These are phyloP conservation scores for Ametastegia equiseti DNA, from an alignment of 2,888 invertebrate species.

Conservation along the genomic window DNA sequence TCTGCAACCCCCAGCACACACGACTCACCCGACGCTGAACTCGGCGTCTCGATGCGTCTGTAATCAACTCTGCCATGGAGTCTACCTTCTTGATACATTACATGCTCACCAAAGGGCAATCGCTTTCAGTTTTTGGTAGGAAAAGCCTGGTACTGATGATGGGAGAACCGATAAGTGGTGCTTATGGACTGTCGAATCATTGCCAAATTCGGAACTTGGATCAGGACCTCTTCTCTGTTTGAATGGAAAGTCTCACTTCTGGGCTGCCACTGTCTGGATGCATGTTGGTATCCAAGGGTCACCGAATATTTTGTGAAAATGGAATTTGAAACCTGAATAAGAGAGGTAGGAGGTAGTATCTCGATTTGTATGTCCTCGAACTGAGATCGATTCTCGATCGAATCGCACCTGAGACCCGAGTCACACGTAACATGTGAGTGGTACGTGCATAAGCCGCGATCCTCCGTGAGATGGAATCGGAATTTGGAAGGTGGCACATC, in stretches of 20 bases:
- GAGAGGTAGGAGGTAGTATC: not conserved
- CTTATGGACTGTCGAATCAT: too few relatives aligned
- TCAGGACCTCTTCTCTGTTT: too few relatives aligned
- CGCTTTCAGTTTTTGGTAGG: too few relatives aligned
- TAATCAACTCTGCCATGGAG: conserved; percentile 54
- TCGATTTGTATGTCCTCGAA: not conserved
- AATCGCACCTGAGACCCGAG: not conserved
- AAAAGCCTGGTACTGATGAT: too few relatives aligned
- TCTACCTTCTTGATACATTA: not conserved
- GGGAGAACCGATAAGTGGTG: too few relatives aligned
- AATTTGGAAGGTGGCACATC: conserved; percentile 33
- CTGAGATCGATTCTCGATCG: not conserved
- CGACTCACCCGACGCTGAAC: not conserved
- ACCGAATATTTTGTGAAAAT: not conserved
- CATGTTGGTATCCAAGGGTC: not conserved
- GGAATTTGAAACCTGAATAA: not conserved
- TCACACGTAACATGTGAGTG: conserved; percentile 33
- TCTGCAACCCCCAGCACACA: conserved; percentile 27
- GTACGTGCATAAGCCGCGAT: conserved; percentile 34
- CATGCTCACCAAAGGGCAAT: too few relatives aligned
- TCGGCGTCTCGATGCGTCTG: conserved; percentile 57
- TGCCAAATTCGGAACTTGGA: too few relatives aligned
- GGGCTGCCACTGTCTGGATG: not conserved
- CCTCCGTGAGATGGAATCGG: conserved; percentile 34
- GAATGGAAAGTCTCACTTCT: not conserved